A percentile compares a stretch with the other conserved stretches of the same genome.
Conservation (phyloP, 2,113 vertebrate species). For the Alexandromys fortis region DNA sequence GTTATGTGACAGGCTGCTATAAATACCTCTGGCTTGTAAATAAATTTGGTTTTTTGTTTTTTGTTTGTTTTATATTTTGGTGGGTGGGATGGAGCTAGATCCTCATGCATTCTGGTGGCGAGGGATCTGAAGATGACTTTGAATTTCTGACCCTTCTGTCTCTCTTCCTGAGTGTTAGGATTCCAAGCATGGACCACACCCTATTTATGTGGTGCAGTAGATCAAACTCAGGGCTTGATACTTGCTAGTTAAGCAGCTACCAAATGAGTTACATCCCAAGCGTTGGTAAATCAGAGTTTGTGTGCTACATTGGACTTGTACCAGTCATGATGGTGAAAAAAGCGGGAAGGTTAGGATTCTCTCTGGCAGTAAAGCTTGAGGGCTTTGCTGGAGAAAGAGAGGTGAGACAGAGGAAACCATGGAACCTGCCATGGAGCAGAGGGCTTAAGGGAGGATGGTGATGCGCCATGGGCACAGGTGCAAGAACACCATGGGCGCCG, state of each 20-base stretch:
- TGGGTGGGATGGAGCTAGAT: background rate
- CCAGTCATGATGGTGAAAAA: background rate
- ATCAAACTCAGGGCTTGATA: background rate
- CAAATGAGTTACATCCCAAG: background rate
- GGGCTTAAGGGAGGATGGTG: background rate
- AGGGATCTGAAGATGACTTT: background rate
- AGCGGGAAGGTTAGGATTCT: background rate
- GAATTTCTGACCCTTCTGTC: background rate
- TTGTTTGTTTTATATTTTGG: background rate
- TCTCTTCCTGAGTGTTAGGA: background rate
- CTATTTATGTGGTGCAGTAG: background rate
- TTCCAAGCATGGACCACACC: background rate
- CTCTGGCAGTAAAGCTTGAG: background rate
- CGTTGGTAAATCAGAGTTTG: background rate
- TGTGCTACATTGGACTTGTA: rapidly evolving
- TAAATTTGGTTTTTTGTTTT: no score
- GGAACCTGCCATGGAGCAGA: rapidly evolving
- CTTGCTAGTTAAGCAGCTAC: background rate
- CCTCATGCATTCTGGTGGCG: background rate
- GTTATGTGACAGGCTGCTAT: background rate
- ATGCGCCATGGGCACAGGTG: rapidly evolving
- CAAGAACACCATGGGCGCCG: background rate
- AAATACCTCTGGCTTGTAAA: background rate
- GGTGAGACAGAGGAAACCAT: background rate
- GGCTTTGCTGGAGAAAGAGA: background rate